These are phyloP conservation scores for Prunella strophiata DNA, from an alignment of 2,797 vertebrate species.

Conservation along the genomic window DNA sequence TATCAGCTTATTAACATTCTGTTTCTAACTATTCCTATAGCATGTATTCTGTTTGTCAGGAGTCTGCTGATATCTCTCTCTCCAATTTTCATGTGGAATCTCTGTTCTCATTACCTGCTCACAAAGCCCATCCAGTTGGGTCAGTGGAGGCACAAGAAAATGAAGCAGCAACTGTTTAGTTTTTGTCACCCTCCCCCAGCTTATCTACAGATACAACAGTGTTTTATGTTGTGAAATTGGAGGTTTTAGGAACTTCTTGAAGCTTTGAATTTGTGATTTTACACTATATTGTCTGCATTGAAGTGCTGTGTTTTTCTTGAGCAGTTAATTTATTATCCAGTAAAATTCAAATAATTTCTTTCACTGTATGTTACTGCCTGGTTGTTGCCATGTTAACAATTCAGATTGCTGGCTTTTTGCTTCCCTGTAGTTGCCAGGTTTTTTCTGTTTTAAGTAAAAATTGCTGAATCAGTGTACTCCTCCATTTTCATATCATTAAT, in stretches of 20 bases:
- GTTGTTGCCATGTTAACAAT: background rate
- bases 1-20: background rate
- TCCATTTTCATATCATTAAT: background rate
- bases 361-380: background rate
- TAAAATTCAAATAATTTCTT: background rate
- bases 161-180: background rate
- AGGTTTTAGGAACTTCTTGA: background rate
- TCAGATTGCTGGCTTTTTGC: background rate
- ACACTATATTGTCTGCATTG: background rate
- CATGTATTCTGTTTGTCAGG: background rate
- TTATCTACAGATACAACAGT: background rate
- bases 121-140: background rate
- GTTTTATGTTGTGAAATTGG: background rate
- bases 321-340: background rate
- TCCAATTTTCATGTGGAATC: background rate
- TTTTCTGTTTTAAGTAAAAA: background rate
- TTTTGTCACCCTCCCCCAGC: too few species aligned
- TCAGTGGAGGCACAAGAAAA: background rate
- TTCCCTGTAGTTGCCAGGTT: background rate
- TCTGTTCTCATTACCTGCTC: background rate
- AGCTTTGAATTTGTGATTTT: background rate
- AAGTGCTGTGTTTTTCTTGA: background rate
- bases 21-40: background rate
- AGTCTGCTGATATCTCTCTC: background rate
- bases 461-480: background rate